A percentile compares a stretch with the other conserved stretches of the same genome.
Conservation (phyloP, 1,140 invertebrate species). For the Drosophila kepulauana region DNA sequence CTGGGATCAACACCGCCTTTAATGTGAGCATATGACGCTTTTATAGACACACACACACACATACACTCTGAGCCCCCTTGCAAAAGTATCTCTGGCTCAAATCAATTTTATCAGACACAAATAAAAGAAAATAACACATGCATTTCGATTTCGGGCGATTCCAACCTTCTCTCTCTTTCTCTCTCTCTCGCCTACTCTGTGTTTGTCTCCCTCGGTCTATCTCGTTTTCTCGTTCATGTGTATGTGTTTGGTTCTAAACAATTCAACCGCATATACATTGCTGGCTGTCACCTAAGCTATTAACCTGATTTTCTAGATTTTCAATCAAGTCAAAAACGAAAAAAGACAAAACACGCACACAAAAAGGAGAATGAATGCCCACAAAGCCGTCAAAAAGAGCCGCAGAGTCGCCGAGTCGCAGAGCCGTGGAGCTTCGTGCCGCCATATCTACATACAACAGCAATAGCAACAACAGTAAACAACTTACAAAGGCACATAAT, state of each 20-base stretch:
- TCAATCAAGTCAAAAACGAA: slow-evolving; percentile 80
- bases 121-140: slow-evolving; percentile 32
- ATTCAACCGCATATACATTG: slow-evolving; percentile 79
- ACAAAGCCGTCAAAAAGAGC: slow-evolving; percentile 63
- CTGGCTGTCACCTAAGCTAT: slow-evolving; percentile 84
- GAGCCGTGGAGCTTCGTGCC: slow-evolving; percentile 65
- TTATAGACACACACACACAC: slow-evolving; percentile 28
- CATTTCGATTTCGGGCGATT: slow-evolving; percentile 41
- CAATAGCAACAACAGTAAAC: slow-evolving; percentile 28
- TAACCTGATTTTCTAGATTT: slow-evolving; percentile 85
- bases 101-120: slow-evolving; percentile 79
- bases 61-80: slow-evolving; percentile 17
- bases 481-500: slow-evolving; percentile 68
- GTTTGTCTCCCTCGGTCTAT: neutral
- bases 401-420: slow-evolving; percentile 28
- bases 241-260: slow-evolving; percentile 66
- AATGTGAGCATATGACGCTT: slow-evolving; percentile 74
- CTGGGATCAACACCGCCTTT: slow-evolving; percentile 60
- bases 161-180: neutral
- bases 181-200: neutral
- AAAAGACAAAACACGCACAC: slow-evolving; percentile 68
- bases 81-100: slow-evolving; percentile 51
- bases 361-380: slow-evolving; percentile 63
- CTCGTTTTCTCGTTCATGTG: slow-evolving; percentile 18
- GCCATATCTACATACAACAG: slow-evolving; percentile 76